These are phyloP conservation scores for Parochlus steinenii DNA, from an alignment of 2,888 invertebrate species.

Conservation along the genomic window DNA sequence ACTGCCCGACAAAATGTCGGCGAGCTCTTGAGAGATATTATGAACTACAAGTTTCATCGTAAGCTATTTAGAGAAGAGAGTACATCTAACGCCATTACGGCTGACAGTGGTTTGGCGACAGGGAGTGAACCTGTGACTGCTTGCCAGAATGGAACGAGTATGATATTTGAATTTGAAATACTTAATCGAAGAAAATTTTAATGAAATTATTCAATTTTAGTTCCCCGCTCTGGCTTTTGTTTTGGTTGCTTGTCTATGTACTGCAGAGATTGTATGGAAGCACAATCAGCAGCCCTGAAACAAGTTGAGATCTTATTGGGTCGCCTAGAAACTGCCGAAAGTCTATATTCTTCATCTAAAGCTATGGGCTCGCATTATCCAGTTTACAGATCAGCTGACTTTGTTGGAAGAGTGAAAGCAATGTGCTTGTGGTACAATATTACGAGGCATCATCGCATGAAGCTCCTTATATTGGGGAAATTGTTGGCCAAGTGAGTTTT, in stretches of 20 bases:
- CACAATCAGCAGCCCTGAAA: slow-evolving; percentile 55
- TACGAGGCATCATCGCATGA: slow-evolving; percentile 66
- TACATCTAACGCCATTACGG: slow-evolving; percentile 15
- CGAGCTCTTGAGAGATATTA: slow-evolving; percentile 52
- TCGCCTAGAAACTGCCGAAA: slow-evolving; percentile 57
- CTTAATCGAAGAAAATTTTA: not conserved
- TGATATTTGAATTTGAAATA: slow-evolving; percentile 14
- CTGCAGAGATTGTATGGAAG: slow-evolving; percentile 50
- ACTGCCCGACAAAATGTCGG: slow-evolving; percentile 55
- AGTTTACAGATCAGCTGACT: slow-evolving; percentile 30
- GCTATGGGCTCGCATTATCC: slow-evolving; percentile 62
- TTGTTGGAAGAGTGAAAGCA: slow-evolving; percentile 37
- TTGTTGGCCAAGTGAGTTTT: slow-evolving; percentile 34
- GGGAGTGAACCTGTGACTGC: slow-evolving; percentile 9
- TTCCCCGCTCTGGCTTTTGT: slow-evolving; percentile 26
- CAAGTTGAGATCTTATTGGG: slow-evolving; percentile 57
- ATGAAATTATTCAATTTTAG: slow-evolving; percentile 7
- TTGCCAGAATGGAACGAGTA: slow-evolving; percentile 22
- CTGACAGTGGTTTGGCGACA: slow-evolving; percentile 15
- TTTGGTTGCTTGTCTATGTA: slow-evolving; percentile 56
- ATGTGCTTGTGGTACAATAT: slow-evolving; percentile 89
- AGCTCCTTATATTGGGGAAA: slow-evolving; percentile 56
- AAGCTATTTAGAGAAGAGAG: slow-evolving; percentile 16
- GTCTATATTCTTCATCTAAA: slow-evolving; percentile 68
- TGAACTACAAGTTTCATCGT: slow-evolving; percentile 45